Evolutionary conservation across 1,140 invertebrate genomes (phyloP), one percentile per base, ranked within the genome.

Genomic region (Leptopilina clavipes): DNA sequence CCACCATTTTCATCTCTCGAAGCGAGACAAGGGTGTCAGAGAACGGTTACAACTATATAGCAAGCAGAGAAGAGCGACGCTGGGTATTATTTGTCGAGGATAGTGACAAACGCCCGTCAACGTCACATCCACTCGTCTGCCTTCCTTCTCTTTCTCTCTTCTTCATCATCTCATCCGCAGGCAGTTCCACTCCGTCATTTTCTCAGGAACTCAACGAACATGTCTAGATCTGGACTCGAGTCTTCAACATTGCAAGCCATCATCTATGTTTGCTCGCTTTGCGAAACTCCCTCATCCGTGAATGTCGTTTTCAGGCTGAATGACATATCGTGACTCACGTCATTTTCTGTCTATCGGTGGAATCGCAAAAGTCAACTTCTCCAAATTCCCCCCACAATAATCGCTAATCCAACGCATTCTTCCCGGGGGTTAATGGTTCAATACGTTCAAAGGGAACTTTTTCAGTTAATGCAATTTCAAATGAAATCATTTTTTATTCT

Each of bases 21-120:
- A 81, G 76, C 56, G 56, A 59, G 56, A 19, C 59, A 19, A 65
- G 59, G 59, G 25, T 65, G 59, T 31, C 22, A 65, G 59, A 31
- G 71, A 78, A 75, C 73, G 75, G 71, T 71, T 70, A 31, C 12
- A 48, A 44, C 31, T 70, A 44, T 18, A 59, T 17, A 11, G 43
- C 19, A 12, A 18, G 22, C 12, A 18, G 56, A 31, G 19, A 52
- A 74, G 83, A 74, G 82, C 82, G 82, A 82, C 80, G 83, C 82
- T 88, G 86, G 87, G 88, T 89, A 89, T 88, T 89, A 89, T 89
- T 89, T 89, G 86, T 86, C 84, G 86, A 86, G 87, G 88, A 89
- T 87, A 89, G 87, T 89, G 88, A 89, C 88, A 89, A 89, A 89
- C 87, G 84, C 88, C 85, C 86, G 88, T 89, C 88, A 89, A 89